These are phyloP conservation scores for Girardinichthys multiradiatus DNA, from an alignment of 2,113 vertebrate genomes.

Conservation along the genomic window DNA sequence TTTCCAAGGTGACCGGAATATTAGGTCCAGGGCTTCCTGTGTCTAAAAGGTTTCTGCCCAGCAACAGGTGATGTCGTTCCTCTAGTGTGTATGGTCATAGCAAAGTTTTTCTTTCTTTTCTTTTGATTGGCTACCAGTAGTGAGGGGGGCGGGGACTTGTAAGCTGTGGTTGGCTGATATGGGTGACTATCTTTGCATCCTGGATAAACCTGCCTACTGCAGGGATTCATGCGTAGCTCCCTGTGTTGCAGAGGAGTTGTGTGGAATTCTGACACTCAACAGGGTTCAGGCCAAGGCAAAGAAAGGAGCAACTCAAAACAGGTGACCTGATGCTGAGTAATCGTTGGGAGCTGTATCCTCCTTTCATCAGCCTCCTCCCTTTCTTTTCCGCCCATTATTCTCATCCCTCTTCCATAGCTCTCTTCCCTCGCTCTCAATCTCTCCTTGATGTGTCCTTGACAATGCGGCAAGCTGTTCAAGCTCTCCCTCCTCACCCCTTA, in stretches of 20 bases:
- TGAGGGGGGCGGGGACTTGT: constrained; percentile 38
- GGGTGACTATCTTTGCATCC: constrained; percentile 29
- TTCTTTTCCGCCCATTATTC: constrained; percentile 35
- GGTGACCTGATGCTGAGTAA: constrained; percentile 77
- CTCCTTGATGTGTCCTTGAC: constrained; percentile 86
- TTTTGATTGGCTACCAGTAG: constrained; percentile 65
- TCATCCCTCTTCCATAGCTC: constrained; percentile 43
- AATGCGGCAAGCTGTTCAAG: constrained; percentile 84
- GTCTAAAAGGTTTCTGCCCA: constrained; percentile 74
- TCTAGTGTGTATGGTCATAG: constrained; percentile 43
- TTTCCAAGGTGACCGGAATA: constrained; percentile 80
- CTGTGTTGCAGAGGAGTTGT: constrained; percentile 31
- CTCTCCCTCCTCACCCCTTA: constrained; percentile 68
- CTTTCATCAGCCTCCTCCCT: constrained; percentile 53
- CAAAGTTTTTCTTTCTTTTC: constrained; percentile 25
- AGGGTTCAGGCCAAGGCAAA: constrained; percentile 47
- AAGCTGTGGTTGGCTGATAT: constrained; percentile 41
- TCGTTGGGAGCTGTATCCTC: constrained; percentile 46
- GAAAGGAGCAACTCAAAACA: constrained; percentile 31
- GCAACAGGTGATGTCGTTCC: constrained; percentile 82
- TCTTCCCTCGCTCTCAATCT: constrained; percentile 73
- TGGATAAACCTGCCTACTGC: constrained; percentile 39
- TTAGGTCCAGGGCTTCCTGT: constrained; percentile 75
- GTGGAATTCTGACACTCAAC: constrained; percentile 56
- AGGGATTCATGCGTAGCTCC: constrained; percentile 34